Conservation (phyloP, 2,797 vertebrate species). For the Pelodytes ibericus region DNA sequence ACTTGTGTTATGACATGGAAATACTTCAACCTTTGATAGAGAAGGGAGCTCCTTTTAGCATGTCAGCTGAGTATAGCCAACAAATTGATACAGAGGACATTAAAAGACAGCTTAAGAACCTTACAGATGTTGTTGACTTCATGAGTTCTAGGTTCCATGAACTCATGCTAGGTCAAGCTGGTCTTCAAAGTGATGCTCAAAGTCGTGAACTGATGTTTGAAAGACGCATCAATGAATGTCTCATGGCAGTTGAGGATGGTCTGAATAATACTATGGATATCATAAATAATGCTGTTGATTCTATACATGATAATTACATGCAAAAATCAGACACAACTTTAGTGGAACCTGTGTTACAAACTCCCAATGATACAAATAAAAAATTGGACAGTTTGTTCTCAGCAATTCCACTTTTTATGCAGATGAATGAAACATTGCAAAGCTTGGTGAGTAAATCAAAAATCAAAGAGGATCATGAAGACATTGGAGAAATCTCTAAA, state of each 20-base stretch:
- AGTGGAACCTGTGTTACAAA: constrained; percentile 56
- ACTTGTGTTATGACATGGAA: constrained; percentile 78
- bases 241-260: constrained; percentile 73
- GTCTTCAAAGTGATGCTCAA: constrained; percentile 68
- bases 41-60: constrained; percentile 65
- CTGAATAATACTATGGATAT: constrained; percentile 77
- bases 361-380: constrained; percentile 61
- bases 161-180: constrained; percentile 66
- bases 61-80: constrained; percentile 59
- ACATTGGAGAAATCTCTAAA: constrained; percentile 51
- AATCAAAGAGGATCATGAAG: constrained; percentile 57
- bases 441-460: constrained; percentile 59
- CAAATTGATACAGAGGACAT: constrained; percentile 60
- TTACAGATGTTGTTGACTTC: constrained; percentile 60
- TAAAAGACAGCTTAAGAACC: constrained; percentile 65
- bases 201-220: constrained; percentile 63
- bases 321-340: constrained; percentile 59
- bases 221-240: constrained; percentile 65
- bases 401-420: constrained; percentile 66
- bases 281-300: constrained; percentile 75
- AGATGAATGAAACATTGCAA: constrained; percentile 70
- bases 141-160: constrained; percentile 65
- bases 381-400: constrained; percentile 63
- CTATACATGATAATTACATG: constrained; percentile 73
- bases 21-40: constrained; percentile 76